Percentiles rank a stretch among this genome's conserved stretches.
These are phyloP conservation scores for Carapus acus DNA, from an alignment of 2,797 vertebrate species.

Conservation along the genomic window DNA sequence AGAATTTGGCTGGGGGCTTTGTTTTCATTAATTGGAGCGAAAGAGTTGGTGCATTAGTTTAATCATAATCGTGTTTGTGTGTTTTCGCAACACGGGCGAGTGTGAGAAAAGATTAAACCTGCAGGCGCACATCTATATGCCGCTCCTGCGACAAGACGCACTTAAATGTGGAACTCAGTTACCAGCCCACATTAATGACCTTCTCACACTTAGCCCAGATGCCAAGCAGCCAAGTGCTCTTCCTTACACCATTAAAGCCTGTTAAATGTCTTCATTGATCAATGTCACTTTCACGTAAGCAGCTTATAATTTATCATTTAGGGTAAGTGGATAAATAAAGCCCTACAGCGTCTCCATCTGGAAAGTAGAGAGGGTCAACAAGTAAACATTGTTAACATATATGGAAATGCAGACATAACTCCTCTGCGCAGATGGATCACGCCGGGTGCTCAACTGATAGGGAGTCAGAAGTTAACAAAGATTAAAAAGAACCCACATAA, in stretches of 20 bases:
- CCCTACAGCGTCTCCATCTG: constrained; percentile 14
- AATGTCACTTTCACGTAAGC: constrained; percentile 64
- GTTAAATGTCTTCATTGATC: constrained; percentile 70
- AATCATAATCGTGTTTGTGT: constrained; percentile 30
- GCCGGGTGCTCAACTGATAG: too few species aligned
- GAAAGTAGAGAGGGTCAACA: constrained; percentile 44
- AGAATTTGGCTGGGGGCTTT: constrained; percentile 32
- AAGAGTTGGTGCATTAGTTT: constrained; percentile 27
- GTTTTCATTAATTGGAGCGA: constrained; percentile 30
- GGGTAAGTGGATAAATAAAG: constrained; percentile 53
- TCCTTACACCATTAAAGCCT: constrained; percentile 60
- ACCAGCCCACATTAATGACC: constrained; percentile 59
- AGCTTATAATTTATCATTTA: constrained; percentile 65
- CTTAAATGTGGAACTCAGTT: constrained; percentile 56
- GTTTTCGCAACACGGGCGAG: constrained; percentile 14
- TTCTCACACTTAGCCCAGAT: constrained; percentile 56
- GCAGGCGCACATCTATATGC: constrained; percentile 35
- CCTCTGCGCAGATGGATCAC: constrained; percentile 12
- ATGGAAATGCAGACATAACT: constrained; percentile 8
- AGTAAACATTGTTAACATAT: constrained; percentile 35
- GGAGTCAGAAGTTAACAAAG: too few species aligned
- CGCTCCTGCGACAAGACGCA: constrained; percentile 31
- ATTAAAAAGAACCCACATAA: too few species aligned
- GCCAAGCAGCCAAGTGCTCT: constrained; percentile 56
- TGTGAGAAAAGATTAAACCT: constrained; percentile 35